phyloP scores from a whole-genome alignment of 2,797 vertebrate species.

The Hippopotamyrus pictus region DNA sequence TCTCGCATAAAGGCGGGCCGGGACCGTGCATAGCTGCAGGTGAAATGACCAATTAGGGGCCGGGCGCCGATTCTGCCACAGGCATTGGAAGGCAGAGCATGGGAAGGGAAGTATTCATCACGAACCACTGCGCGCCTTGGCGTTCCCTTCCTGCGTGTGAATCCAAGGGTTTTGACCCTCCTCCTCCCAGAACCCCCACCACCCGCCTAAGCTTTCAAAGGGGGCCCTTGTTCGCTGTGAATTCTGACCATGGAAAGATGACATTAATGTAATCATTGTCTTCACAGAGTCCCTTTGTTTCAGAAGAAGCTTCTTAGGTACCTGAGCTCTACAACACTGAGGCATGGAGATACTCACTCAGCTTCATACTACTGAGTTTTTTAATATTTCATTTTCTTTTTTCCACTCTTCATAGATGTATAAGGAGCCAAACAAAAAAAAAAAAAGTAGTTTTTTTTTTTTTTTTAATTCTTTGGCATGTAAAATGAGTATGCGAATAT shows the following conservation, averaged over 20 bases:
- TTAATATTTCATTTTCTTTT: slow-evolving; percentile 26
- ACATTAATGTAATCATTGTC: slow-evolving; percentile 20
- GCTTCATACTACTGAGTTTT: slow-evolving; percentile 17
- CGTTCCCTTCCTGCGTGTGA: slow-evolving; percentile 23
- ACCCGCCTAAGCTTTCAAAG: slow-evolving; percentile 35
- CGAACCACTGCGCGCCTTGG: slow-evolving; percentile 29
- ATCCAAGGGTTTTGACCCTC: slow-evolving; percentile 26
- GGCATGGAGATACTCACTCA: background rate
- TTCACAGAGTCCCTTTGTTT: slow-evolving; percentile 26
- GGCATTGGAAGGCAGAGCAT: slow-evolving; percentile 21
- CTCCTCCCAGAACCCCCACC: background rate
- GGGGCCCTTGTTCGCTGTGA: slow-evolving; percentile 31
- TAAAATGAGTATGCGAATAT: slow-evolving; percentile 33
- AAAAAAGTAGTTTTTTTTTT: background rate
- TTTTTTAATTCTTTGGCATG: slow-evolving; percentile 29
- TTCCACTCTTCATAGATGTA: background rate
- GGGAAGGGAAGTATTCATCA: slow-evolving; percentile 40
- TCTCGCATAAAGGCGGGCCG: slow-evolving; percentile 47
- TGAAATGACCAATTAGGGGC: slow-evolving; percentile 42
- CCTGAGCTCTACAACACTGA: background rate
- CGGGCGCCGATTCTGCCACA: slow-evolving; percentile 27
- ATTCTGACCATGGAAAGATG: slow-evolving; percentile 14
- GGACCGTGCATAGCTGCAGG: slow-evolving; percentile 49
- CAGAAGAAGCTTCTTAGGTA: background rate
- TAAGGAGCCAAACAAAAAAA: slow-evolving; percentile 10